Evolutionary conservation across 2,113 vertebrate species (phyloP).

Genomic region (Barnardius zonarius): DNA sequence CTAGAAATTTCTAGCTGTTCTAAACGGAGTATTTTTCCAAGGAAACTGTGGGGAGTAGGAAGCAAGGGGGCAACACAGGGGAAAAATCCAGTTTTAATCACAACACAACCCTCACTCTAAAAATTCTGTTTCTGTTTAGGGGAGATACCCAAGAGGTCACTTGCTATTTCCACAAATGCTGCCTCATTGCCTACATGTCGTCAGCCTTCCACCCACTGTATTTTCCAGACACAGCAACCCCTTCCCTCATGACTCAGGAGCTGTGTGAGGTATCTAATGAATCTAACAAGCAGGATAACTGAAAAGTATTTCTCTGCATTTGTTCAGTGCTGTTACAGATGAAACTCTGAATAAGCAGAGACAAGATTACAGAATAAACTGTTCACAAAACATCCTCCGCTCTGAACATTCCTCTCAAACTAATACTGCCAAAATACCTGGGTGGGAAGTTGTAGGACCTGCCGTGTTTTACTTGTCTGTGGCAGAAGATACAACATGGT

Average conservation of each 20-base stretch:
- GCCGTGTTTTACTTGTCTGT: background rate
- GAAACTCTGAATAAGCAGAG: background rate
- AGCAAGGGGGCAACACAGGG: background rate
- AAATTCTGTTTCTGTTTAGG: background rate
- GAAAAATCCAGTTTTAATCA: background rate
- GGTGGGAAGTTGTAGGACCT: background rate
- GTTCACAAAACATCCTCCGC: background rate
- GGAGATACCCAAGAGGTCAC: background rate
- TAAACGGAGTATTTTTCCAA: background rate
- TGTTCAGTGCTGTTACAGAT: background rate
- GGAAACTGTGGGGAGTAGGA: background rate
- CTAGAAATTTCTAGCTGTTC: background rate
- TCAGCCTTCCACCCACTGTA: background rate
- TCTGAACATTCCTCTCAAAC: background rate
- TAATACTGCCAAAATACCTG: background rate
- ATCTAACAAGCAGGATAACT: background rate
- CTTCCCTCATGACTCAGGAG: background rate
- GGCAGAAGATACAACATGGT: background rate
- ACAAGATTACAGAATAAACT: background rate
- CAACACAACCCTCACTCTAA: background rate
- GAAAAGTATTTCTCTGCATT: background rate
- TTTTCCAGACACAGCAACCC: background rate
- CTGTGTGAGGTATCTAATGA: background rate
- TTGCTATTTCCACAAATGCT: background rate
- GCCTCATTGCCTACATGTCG: background rate